These are phyloP conservation scores for Takifugu ocellatus DNA, from an alignment of 2,797 vertebrate genomes.

Conservation along the genomic window DNA sequence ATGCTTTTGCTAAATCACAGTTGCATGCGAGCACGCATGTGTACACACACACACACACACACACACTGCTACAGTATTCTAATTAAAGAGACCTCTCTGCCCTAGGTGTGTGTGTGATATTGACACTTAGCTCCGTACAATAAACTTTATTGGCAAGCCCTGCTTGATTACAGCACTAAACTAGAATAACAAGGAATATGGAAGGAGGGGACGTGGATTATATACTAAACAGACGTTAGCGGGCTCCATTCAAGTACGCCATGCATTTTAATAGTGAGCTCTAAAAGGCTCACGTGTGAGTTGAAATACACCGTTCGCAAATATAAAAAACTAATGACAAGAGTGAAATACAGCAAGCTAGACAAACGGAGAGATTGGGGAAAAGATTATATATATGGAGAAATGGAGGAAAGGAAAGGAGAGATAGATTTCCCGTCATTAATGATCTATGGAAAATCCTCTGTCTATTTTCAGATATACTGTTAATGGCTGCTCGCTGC, in stretches of 20 bases:
- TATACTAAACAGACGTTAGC: conserved; percentile 73
- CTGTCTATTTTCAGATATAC: conserved; percentile 79
- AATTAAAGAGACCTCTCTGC: conserved; percentile 94
- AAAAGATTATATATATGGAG: conserved; percentile 61
- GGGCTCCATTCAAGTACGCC: conserved; percentile 60
- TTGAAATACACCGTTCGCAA: conserved; percentile 37
- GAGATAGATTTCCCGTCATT: conserved; percentile 79
- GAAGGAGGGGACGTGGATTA: conserved; percentile 77
- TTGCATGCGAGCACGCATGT: neutral
- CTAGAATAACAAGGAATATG: conserved; percentile 97
- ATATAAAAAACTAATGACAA: conserved; percentile 36
- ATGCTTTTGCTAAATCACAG: conserved; percentile 15
- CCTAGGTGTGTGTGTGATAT: conserved; percentile 93
- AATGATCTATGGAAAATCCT: conserved; percentile 82
- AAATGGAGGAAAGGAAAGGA: conserved; percentile 62
- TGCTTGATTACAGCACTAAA: conserved; percentile 94
- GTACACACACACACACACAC: conserved; percentile 14
- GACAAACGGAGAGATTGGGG: conserved; percentile 53
- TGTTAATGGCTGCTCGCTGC: conserved; percentile 78
- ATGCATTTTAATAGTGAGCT: conserved; percentile 47
- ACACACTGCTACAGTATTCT: conserved; percentile 76
- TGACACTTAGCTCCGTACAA: conserved; percentile 98
- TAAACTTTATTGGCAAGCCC: conserved; percentile 99
- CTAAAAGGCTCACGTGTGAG: conserved; percentile 25
- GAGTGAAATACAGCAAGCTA: conserved; percentile 48